Conservation (phyloP, 2,113 vertebrate genomes). For the Rhabdornis inornatus region DNA sequence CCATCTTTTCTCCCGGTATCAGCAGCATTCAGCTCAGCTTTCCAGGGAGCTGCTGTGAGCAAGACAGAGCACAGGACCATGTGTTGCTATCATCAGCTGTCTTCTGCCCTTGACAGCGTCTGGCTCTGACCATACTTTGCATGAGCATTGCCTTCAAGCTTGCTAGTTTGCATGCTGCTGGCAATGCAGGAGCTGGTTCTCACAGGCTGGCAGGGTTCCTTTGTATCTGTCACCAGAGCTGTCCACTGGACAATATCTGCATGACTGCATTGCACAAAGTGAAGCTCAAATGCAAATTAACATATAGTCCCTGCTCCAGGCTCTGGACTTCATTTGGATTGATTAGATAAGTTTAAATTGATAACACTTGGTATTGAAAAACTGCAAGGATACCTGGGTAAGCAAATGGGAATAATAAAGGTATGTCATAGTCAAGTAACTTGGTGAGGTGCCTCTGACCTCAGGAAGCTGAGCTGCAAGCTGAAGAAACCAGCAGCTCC, state of each 20-base stretch:
- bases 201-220: background rate
- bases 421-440: background rate
- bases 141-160: background rate
- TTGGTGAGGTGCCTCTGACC: background rate
- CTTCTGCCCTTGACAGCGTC: background rate
- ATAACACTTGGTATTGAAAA: background rate
- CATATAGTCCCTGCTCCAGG: background rate
- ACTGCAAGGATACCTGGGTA: background rate
- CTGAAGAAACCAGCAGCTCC: background rate
- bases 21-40: background rate
- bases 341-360: background rate
- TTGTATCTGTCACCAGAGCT: background rate
- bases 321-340: background rate
- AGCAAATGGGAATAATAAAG: background rate
- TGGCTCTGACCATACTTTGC: background rate
- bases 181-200: background rate
- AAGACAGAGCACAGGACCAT: background rate
- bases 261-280: background rate
- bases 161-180: background rate
- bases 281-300: background rate
- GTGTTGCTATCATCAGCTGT: background rate
- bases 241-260: background rate
- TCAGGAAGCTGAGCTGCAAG: background rate
- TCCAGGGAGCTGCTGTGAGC: background rate
- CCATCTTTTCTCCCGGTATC: background rate